Percentiles rank a stretch among this genome's conserved stretches.
These are phyloP conservation scores for Punctoribates punctum DNA, from an alignment of 2,888 invertebrate genomes.

Conservation along the genomic window DNA sequence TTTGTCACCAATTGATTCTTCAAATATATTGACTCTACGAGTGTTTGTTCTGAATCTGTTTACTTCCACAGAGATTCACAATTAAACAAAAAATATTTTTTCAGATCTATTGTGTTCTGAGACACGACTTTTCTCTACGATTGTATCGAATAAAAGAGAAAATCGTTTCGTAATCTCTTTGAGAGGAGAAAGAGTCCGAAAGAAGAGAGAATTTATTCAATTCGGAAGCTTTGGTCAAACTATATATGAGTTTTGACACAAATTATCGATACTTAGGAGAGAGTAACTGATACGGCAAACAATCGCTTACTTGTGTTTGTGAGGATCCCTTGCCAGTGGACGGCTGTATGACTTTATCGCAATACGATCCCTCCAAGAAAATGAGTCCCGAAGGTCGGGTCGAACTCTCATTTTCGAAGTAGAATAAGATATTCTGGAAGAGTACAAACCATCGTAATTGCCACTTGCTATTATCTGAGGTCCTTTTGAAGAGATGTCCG, in stretches of 20 bases:
- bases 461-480: constrained; percentile 82
- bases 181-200: too few relatives aligned
- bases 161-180: too few relatives aligned
- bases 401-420: constrained; percentile 75
- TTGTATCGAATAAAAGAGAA: too few relatives aligned
- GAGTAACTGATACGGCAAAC: not conserved
- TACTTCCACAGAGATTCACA: too few relatives aligned
- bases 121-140: too few relatives aligned
- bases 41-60: too few relatives aligned
- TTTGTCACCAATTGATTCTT: too few relatives aligned
- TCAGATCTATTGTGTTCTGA: too few relatives aligned
- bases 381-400: constrained; percentile 73
- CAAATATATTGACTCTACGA: too few relatives aligned
- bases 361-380: constrained; percentile 82
- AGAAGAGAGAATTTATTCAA: too few relatives aligned
- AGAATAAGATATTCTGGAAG: constrained; percentile 80
- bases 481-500: constrained; percentile 78
- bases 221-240: too few relatives aligned
- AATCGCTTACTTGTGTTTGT: constrained; percentile 46
- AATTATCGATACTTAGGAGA: not conserved
- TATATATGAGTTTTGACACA: not conserved
- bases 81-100: too few relatives aligned
- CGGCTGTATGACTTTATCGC: constrained; percentile 65
- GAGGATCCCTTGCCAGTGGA: constrained; percentile 46
- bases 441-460: constrained; percentile 60